Base-by-base conservation (phyloP, 1,140 invertebrate species). In the Drosophila ficusphila region DNA sequence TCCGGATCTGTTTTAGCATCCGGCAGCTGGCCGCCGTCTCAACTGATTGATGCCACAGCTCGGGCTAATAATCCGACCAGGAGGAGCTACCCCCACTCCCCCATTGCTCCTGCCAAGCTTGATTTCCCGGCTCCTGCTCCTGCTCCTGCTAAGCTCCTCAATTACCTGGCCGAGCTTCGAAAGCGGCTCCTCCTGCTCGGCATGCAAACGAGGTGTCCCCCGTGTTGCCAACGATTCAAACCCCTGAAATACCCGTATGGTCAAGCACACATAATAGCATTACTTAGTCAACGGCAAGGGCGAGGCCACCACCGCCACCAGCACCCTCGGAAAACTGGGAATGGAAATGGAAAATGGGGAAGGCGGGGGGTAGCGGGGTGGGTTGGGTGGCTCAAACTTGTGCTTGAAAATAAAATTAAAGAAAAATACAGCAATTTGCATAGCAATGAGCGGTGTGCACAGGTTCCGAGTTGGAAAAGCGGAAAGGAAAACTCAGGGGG, bases 361-460 rank as follows among this genome's bases (percentile, higher is more conserved):
- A 16, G 58, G 57, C 3, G 11, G 3, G n/a, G 12, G 6, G 4
- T 1, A 16, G 0, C 5, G 18, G 2, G 7, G 23, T 11, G 29
- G 9, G 16, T 19, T 44, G 12, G 38, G 34, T 11, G 31, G 21
- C n/a, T 23, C 25, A 44, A 41, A 61, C 69, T 47, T 53, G 58
- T 47, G 60, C 57, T 67, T 76, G 64, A 73, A 85, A 85, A 85
- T 76, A 73, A 81, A 85, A 85, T 85, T 86, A 86, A 65, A 85
- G 57, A 74, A 77, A 83, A 88, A 76, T 86, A 86, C 67, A 69
- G 76, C 76, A 86, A 86, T 86, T 86, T 86, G 81, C 81, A 86
- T 86, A 71, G 68, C 82, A 81, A 86, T 81, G 58, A 76, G 72
- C 47, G 51, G 38, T 44, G 38, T 44, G 61, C 42, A 44, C 31